phyloP scores from a whole-genome alignment of 2,888 invertebrate species.

The Sinhomidia bicolor region DNA sequence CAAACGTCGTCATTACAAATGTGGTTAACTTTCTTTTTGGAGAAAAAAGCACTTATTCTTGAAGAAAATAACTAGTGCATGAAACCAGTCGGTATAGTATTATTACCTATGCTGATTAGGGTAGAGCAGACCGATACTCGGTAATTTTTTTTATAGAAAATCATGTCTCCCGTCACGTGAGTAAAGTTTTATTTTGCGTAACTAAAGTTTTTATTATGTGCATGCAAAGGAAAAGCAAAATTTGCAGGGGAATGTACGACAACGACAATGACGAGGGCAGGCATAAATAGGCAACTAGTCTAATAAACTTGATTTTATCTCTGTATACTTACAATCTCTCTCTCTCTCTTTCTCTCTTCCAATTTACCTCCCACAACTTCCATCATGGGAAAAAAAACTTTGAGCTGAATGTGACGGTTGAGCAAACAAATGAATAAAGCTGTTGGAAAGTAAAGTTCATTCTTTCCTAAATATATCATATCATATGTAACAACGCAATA shows the following conservation, averaged over 20 bases:
- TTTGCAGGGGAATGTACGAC: not conserved
- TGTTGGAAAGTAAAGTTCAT: not conserved
- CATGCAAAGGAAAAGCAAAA: not conserved
- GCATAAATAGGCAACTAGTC: constrained; percentile 32
- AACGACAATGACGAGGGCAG: not conserved
- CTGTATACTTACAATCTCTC: not conserved
- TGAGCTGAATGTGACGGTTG: not conserved
- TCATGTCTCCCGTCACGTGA: not conserved
- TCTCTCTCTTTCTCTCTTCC: not conserved
- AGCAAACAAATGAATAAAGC: not conserved
- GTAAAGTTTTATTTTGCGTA: no score
- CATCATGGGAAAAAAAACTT: not conserved
- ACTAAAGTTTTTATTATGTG: not conserved
- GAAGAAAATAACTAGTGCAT: constrained; percentile 2
- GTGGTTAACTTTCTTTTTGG: not conserved
- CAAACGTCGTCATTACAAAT: constrained; percentile 1
- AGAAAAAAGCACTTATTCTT: not conserved
- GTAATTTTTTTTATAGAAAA: not conserved
- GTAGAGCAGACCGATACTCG: not conserved
- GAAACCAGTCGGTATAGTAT: not conserved
- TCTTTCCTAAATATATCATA: constrained; percentile 9
- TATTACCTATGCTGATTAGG: not conserved
- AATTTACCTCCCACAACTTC: not conserved
- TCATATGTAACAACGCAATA: not conserved
- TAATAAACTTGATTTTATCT: constrained; percentile 41